Evolutionary conservation across 1,140 invertebrate genomes (phyloP).

Genomic region (Trigoniulus corallinus): DNA sequence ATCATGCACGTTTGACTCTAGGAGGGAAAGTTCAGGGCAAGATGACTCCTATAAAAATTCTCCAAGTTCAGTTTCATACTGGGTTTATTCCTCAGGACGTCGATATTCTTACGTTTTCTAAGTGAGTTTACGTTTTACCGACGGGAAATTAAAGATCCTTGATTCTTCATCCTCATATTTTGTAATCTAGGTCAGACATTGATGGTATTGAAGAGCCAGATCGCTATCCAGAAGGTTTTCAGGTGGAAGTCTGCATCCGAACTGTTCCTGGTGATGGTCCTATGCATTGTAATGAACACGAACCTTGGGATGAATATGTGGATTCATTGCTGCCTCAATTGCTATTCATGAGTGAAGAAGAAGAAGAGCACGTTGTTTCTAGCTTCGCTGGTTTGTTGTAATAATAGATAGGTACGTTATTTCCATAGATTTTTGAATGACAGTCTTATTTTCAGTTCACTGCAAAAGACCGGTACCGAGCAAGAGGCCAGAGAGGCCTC

Average conservation of each 20-base stretch:
- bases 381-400: too few relatives aligned
- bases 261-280: slow-evolving; percentile 49
- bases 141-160: not conserved
- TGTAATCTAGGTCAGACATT: slow-evolving; percentile 43
- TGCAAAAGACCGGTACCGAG: too few relatives aligned
- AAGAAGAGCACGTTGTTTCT: slow-evolving; percentile 64
- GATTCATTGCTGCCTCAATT: slow-evolving; percentile 30
- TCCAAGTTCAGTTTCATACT: slow-evolving; percentile 72
- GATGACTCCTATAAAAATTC: slow-evolving; percentile 69
- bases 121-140: slow-evolving; percentile 27
- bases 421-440: too few relatives aligned
- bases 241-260: slow-evolving; percentile 48
- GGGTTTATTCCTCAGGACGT: slow-evolving; percentile 61
- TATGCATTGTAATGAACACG: slow-evolving; percentile 29
- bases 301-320: slow-evolving; percentile 49
- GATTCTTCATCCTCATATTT: not conserved
- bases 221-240: slow-evolving; percentile 60
- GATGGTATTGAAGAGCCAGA: slow-evolving; percentile 62
- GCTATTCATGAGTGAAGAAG: slow-evolving; percentile 60
- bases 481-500: slow-evolving; percentile 1
- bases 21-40: slow-evolving; percentile 58
- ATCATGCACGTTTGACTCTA: slow-evolving; percentile 71
- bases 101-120: slow-evolving; percentile 51
- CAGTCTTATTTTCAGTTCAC: too few relatives aligned
- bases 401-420: too few relatives aligned